Evolutionary conservation across 2,113 vertebrate species (phyloP).

Genomic region (Tapirus terrestris): DNA sequence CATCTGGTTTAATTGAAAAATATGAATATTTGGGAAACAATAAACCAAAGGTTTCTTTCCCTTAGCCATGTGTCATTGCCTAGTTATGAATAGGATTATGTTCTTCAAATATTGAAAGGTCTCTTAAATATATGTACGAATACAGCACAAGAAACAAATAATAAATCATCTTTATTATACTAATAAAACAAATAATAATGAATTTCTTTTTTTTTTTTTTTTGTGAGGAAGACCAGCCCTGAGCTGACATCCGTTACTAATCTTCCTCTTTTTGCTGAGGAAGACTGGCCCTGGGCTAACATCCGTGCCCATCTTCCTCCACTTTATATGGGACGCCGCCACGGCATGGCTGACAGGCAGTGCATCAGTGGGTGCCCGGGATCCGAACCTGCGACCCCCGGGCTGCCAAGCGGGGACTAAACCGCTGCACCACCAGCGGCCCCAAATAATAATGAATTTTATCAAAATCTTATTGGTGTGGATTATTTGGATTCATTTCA

Average conservation of each 20-base stretch:
- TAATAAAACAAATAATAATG: background rate
- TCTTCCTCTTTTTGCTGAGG: too few relatives aligned
- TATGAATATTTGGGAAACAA: constrained; percentile 77
- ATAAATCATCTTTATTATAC: background rate
- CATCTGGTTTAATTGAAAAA: constrained; percentile 73
- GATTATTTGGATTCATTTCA: background rate
- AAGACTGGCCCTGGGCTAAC: too few relatives aligned
- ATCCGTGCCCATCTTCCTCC: too few relatives aligned
- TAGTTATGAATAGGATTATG: constrained; percentile 63
- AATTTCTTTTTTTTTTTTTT: background rate
- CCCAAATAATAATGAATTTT: background rate
- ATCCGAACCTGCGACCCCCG: too few relatives aligned
- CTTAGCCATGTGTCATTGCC: constrained; percentile 42
- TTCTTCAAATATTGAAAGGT: constrained; percentile 65
- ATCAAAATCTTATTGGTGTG: background rate
- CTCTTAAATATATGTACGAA: constrained; percentile 65
- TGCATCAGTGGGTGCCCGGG: too few relatives aligned
- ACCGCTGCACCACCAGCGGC: too few relatives aligned
- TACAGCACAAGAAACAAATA: background rate
- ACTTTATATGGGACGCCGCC: too few relatives aligned
- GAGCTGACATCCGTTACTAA: too few relatives aligned
- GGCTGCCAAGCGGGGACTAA: too few relatives aligned
- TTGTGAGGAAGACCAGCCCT: too few relatives aligned
- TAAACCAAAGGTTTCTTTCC: constrained; percentile 70
- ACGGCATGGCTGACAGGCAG: too few relatives aligned